A percentile compares a stretch with the other conserved stretches of the same genome.
These are phyloP conservation scores for Bombyx mandarina DNA, from an alignment of 1,140 invertebrate genomes.

Conservation along the genomic window DNA sequence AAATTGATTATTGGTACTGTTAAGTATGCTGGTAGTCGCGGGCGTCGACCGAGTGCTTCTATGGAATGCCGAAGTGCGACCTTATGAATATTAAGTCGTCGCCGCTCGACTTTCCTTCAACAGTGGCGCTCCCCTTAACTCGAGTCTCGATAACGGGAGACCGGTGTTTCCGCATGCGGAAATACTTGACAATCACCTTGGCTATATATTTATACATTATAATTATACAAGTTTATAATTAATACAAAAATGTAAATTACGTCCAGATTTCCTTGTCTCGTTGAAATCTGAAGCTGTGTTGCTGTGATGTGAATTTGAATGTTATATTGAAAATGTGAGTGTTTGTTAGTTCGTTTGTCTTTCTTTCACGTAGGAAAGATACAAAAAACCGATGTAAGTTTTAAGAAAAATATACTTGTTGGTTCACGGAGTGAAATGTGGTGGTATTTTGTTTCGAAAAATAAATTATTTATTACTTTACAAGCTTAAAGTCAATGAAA, in stretches of 20 bases:
- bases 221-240: background rate
- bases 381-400: too few relatives aligned
- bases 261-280: too few relatives aligned
- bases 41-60: slow-evolving; percentile 39
- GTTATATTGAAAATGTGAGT: too few relatives aligned
- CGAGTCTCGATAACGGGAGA: slow-evolving; percentile 26
- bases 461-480: too few relatives aligned
- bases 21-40: slow-evolving; percentile 16
- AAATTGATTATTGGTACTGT: slow-evolving; percentile 12
- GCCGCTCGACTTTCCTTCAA: slow-evolving; percentile 39
- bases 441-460: too few relatives aligned
- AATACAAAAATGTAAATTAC: background rate
- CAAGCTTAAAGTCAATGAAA: too few relatives aligned
- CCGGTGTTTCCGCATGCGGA: slow-evolving; percentile 19
- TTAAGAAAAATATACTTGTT: too few relatives aligned
- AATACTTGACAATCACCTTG: slow-evolving; percentile 7
- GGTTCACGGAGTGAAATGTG: too few relatives aligned
- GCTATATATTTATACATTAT: slow-evolving; percentile 1
- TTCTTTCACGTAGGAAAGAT: too few relatives aligned
- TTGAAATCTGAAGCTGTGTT: too few relatives aligned
- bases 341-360: too few relatives aligned
- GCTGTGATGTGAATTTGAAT: too few relatives aligned
- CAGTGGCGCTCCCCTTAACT: slow-evolving; percentile 26
- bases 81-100: slow-evolving; percentile 49
- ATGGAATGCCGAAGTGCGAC: slow-evolving; percentile 38